phyloP scores from a whole-genome alignment of 2,888 invertebrate species.

The Erynnis tages region DNA sequence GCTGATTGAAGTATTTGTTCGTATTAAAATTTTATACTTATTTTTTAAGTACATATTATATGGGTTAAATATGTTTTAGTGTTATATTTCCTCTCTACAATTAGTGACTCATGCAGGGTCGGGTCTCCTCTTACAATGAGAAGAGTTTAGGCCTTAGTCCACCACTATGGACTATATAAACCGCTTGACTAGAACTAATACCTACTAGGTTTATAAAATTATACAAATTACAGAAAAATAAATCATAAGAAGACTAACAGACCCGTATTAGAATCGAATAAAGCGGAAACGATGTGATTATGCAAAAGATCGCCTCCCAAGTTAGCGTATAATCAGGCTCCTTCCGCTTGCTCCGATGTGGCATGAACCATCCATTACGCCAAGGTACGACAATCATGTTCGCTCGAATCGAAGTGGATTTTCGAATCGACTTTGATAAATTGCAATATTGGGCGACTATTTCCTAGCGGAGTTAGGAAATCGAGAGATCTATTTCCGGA shows the following conservation, averaged over 20 bases:
- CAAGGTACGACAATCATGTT: constrained; percentile 22
- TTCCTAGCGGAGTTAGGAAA: constrained; percentile 1
- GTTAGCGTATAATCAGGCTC: constrained; percentile 27
- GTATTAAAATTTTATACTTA: too few species aligned
- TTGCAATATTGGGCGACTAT: constrained; percentile 10
- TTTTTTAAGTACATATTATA: too few species aligned
- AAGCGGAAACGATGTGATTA: constrained; percentile 27
- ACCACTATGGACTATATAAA: too few species aligned
- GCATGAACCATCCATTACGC: constrained; percentile 27
- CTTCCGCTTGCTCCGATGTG: constrained; percentile 26
- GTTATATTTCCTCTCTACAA: too few species aligned
- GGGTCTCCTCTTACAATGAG: too few species aligned
- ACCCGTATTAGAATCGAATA: constrained; percentile 16
- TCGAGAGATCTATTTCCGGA: not conserved
- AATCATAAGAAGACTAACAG: not conserved
- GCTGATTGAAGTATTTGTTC: too few species aligned
- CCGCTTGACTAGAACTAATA: too few species aligned
- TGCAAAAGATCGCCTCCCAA: constrained; percentile 26
- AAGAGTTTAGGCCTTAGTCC: too few species aligned
- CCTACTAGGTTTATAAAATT: too few species aligned
- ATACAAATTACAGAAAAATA: not conserved
- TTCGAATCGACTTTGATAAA: constrained; percentile 24
- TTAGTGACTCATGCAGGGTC: too few species aligned
- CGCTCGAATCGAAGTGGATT: constrained; percentile 19
- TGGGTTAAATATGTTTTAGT: too few species aligned